Base-by-base conservation (phyloP, 2,113 vertebrate species). In the Brachyistius frenatus region DNA sequence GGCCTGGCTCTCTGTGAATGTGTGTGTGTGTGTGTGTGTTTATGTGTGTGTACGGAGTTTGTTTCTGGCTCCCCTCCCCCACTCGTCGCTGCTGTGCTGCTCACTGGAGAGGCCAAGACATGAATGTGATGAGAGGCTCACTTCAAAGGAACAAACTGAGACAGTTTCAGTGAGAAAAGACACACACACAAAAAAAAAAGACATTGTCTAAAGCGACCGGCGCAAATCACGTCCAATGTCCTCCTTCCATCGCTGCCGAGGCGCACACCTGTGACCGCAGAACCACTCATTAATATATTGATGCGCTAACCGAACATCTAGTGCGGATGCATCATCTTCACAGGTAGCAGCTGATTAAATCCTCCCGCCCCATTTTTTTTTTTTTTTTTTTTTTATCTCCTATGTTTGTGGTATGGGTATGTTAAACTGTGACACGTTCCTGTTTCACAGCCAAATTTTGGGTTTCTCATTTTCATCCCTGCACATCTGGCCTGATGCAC, bases 51-150 rank as follows among this genome's bases (percentile, higher is more conserved):
- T 71, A 72, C 63, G 84, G 92, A 94, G 94, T 94, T 94, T 92
- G 92, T 94, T 93, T 88, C 83, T 87, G 86, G 84, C 85, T 90
- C 92, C 94, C 94, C 91, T 94, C 94, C 95, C 94, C 94, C 94
- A 94, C 80, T 76, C 85, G 10, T 81, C 73, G 83, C 86, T 82
- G 91, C 92, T 85, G 93, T 86, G 82, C 86, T 63, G 88, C 81
- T 90, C 86, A 71, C 90, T 91, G 81, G 75, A 84, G 89, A 93
- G 93, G 93, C 93, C 92, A 90, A 94, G 89, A 94, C 94, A 88
- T 92, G 91, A 92, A 92, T 91, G 92, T 91, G 93, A 93, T 92
- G 93, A 92, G 89, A 87, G 84, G 88, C 81, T 91, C 88, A 89
- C 85, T 93, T 94, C 87, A 93, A 88, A 90, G 89, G 79, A 68